These are phyloP conservation scores for Barbus barbus DNA, from an alignment of 2,113 vertebrate genomes.

Conservation along the genomic window DNA sequence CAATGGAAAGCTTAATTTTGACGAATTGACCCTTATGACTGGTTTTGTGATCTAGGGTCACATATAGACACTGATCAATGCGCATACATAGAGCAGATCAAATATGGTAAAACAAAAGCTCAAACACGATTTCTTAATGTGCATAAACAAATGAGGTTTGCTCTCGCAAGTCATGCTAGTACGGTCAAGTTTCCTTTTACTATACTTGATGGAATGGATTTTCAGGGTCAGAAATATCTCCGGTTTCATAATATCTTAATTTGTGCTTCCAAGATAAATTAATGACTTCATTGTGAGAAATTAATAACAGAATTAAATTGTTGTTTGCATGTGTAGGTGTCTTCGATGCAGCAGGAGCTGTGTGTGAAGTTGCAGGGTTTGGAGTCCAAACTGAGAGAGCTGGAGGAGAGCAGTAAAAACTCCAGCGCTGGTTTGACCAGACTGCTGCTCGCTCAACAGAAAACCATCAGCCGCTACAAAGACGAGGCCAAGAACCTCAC, in stretches of 20 bases:
- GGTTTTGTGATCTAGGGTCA: too few species aligned
- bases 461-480: slow-evolving; percentile 84
- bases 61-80: too few species aligned
- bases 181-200: too few species aligned
- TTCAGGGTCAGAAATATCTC: too few species aligned
- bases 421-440: slow-evolving; percentile 80
- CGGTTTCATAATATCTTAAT: too few species aligned
- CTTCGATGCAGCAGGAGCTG: slow-evolving; percentile 86
- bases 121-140: neutral
- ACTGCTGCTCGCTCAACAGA: slow-evolving; percentile 86
- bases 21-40: too few species aligned
- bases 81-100: too few species aligned
- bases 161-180: too few species aligned
- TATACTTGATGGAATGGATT: neutral
- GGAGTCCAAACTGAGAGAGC: slow-evolving; percentile 80
- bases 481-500: slow-evolving; percentile 83
- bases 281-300: neutral
- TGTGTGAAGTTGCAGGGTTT: slow-evolving; percentile 83
- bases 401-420: slow-evolving; percentile 84
- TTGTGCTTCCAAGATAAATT: too few species aligned
- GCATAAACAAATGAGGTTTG: too few species aligned
- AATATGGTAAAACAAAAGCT: too few species aligned
- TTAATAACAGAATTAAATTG: neutral
- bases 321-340: slow-evolving; percentile 76
- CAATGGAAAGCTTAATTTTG: too few species aligned